Evolutionary conservation across 2,888 invertebrate species (phyloP), one percentile per base, ranked within the genome.

Genomic region (Dorcus hopei): DNA sequence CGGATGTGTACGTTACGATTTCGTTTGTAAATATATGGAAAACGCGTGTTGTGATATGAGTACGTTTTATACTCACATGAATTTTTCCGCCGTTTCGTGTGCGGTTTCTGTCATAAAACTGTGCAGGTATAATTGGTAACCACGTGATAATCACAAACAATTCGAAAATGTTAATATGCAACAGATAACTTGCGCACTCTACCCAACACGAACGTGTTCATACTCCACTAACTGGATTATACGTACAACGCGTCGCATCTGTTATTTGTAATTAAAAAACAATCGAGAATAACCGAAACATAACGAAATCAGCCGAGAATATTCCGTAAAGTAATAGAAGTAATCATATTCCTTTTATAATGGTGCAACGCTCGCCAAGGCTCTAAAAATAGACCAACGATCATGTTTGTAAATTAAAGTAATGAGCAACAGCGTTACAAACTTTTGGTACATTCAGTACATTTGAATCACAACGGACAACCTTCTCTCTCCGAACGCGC

Each of bases 141-240:
- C 51, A 51, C 40, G 51, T 51, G 51, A 40, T 40, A 40, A 51
- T 40, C 39, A 16, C 19, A 38, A 39, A 51, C 51, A 51, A 51
- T 39, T 14, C 14, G 26, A 33, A 33, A 33, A 33, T 33, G 26
- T 33, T 33, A 33, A 33, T 33, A 33, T 33, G 45, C 14, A 16
- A 23, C 45, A 45, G 19, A 45, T 19, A 16, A 45, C 45, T 45
- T 16, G 45, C 14, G 23, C 45, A 40, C 51, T 54, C 26, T 52
- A 51, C 40, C 49, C 43, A 38, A 54, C 58, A 57, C 57, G 58
- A 58, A 61, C 61, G 57, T 58, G 58, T 61, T 61, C 61, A 58
- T 58, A 57, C 52, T 58, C 61, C 61, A 61, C 61, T 61, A 57
- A 61, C 61, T 45, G 54, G 58, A 54, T 61, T 54, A 51, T 54